Conservation (phyloP, 2,888 invertebrate species). For the Limenitis camilla region DNA sequence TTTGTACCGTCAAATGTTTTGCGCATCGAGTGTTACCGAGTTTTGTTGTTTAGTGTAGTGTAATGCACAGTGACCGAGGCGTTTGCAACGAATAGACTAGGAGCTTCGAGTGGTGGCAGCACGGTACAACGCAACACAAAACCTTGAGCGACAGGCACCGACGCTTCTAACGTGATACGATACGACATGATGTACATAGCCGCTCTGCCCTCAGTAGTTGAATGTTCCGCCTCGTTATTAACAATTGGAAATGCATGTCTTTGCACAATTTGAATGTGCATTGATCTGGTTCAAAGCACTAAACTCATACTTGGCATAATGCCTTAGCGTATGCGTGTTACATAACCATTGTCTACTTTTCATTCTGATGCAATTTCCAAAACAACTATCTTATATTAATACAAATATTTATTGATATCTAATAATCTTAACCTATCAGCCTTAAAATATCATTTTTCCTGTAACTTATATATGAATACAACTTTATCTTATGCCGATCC, state of each 20-base stretch:
- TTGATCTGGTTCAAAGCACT: conserved; percentile 55
- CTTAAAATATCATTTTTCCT: too few species aligned
- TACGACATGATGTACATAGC: conserved; percentile 62
- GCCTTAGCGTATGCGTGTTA: conserved; percentile 43
- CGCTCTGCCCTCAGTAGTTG: conserved; percentile 59
- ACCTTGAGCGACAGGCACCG: conserved; percentile 68
- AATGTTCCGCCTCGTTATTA: conserved; percentile 47
- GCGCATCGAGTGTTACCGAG: conserved; percentile 64
- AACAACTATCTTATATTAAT: too few species aligned
- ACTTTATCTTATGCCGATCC: too few species aligned
- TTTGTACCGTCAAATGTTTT: conserved; percentile 65
- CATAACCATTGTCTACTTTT: background rate
- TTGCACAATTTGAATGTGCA: conserved; percentile 61
- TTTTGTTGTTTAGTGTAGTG: conserved; percentile 72
- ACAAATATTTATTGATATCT: too few species aligned
- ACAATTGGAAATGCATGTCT: conserved; percentile 57
- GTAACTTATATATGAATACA: too few species aligned
- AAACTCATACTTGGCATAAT: conserved; percentile 36
- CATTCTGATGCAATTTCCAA: background rate
- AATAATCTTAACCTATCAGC: too few species aligned
- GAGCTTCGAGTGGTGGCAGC: conserved; percentile 64
- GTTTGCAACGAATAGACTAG: conserved; percentile 61
- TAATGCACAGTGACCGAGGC: conserved; percentile 60
- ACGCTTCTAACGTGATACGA: conserved; percentile 56
- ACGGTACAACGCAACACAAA: conserved; percentile 57